phyloP scores from a whole-genome alignment of 2,888 invertebrate species.

The Drosophila greeni region DNA sequence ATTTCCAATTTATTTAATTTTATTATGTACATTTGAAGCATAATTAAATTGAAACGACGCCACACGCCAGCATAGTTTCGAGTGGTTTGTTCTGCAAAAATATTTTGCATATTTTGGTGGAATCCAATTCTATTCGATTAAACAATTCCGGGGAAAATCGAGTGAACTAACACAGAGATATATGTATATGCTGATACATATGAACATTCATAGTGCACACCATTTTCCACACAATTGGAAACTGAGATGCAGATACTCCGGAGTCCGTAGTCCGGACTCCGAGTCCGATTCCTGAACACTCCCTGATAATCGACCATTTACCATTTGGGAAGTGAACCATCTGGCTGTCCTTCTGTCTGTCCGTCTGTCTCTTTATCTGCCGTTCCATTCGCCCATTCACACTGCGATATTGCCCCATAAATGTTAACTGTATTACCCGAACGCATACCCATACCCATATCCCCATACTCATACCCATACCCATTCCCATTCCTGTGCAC shows the following conservation, averaged over 20 bases:
- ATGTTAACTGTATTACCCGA: conserved; percentile 55
- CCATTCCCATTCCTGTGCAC: background rate
- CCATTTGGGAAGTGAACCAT: conserved; percentile 58
- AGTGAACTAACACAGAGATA: conserved; percentile 4
- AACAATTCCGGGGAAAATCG: conserved; percentile 1
- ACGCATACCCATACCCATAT: conserved; percentile 9
- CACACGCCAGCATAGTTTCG: background rate
- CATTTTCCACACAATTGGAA: conserved; percentile 24
- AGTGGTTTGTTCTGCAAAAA: background rate
- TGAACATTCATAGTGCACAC: conserved; percentile 1
- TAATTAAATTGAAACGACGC: background rate
- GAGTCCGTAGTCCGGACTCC: background rate
- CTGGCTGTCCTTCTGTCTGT: conserved; percentile 36
- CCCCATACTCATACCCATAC: background rate
- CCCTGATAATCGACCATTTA: conserved; percentile 54
- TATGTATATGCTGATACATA: background rate
- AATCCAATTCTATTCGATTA: conserved; percentile 6
- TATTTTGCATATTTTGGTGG: conserved; percentile 4
- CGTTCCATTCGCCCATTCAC: conserved; percentile 44
- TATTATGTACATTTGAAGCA: background rate
- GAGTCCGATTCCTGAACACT: conserved; percentile 36
- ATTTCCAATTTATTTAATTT: conserved; percentile 4
- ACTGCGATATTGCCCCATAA: conserved; percentile 44
- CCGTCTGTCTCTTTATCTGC: conserved; percentile 29
- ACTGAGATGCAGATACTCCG: conserved; percentile 1